Conservation (phyloP, 2,888 invertebrate genomes). For the Trichogramma evanescens region DNA sequence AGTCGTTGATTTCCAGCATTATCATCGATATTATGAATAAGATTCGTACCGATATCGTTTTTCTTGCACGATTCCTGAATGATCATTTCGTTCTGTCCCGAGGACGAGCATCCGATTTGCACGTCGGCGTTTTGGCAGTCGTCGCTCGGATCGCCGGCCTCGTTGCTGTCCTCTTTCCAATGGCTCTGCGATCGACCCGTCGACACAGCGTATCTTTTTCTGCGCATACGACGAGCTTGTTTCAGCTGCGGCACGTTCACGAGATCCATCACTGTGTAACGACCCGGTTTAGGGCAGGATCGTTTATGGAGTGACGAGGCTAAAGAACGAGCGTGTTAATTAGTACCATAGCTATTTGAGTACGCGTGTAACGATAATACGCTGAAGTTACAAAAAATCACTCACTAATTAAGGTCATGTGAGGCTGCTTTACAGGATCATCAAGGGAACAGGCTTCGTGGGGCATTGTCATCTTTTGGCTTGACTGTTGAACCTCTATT, state of each 20-base stretch:
- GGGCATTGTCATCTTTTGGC: constrained; percentile 48
- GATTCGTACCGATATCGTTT: constrained; percentile 31
- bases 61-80: constrained; percentile 40
- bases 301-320: constrained; percentile 58
- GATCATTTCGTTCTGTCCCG: constrained; percentile 40
- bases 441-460: constrained; percentile 62
- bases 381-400: constrained; percentile 25
- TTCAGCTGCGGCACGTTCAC: constrained; percentile 27
- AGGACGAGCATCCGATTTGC: constrained; percentile 41
- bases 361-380: not conserved
- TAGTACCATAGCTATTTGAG: not conserved
- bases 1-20: not conserved
- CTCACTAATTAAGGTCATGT: constrained; percentile 64
- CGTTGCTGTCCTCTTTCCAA: constrained; percentile 31
- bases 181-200: constrained; percentile 17
- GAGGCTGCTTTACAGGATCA: constrained; percentile 51
- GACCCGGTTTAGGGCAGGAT: constrained; percentile 64
- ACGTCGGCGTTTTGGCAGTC: constrained; percentile 39
- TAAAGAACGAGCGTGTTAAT: constrained; percentile 33
- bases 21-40: not conserved
- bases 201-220: constrained; percentile 4
- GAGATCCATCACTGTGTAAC: constrained; percentile 56
- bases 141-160: constrained; percentile 28
- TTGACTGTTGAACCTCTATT: constrained; percentile 65
- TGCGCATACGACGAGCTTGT: constrained; percentile 9